Evolutionary conservation across 2,113 vertebrate species (phyloP), one percentile per base, ranked within the genome.

Genomic region (Chamaea fasciata): DNA sequence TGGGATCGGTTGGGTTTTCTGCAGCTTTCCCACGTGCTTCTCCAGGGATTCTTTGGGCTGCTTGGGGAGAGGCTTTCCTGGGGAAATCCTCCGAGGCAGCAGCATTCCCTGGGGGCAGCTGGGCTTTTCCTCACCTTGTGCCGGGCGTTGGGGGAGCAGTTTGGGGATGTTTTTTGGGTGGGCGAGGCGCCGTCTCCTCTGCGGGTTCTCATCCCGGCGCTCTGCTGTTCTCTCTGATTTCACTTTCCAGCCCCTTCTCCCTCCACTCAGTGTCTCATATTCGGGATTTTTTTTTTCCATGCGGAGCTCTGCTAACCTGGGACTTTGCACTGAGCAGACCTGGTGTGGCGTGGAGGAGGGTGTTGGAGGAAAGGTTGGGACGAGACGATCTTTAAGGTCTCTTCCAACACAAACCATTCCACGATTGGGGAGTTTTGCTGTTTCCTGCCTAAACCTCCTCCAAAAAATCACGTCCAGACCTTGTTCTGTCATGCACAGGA

Each of bases 11-110:
- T 33, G 4, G 23, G 13, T 23, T n/a, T 77, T 21, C 6, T 3
- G 1, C 19, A 6, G 89, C 22, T 83, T 87, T 77, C 37, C 76
- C 0, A 0, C 2, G 0, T 0, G 1, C 16, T 23, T 89, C 47
- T 83, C 59, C 2, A 0, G 9, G 11, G 59, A 6, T 47, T 37
- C n/a, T 42, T 11, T 0, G 18, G 3, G 68, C 11, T 47, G 59
- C 6, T 9, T 27, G 55, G 57, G 65, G 33, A 7, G 21, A 64
- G 46, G 42, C 20, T 87, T 62, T 41, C 64, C 67, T 33, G 68
- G 70, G 49, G 46, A 56, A 52, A 76, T 55, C 44, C 59, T 70
- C 55, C n/a, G 7, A 23, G 69, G 11, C 9, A 15, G 6, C 0
- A 1, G 37, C 10, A 2, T 85, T 57, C 56, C 65, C 39, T 63